Percentiles rank a stretch among this genome's conserved stretches.
These are phyloP conservation scores for Drosophila borealis DNA, from an alignment of 2,888 invertebrate species.

Conservation along the genomic window DNA sequence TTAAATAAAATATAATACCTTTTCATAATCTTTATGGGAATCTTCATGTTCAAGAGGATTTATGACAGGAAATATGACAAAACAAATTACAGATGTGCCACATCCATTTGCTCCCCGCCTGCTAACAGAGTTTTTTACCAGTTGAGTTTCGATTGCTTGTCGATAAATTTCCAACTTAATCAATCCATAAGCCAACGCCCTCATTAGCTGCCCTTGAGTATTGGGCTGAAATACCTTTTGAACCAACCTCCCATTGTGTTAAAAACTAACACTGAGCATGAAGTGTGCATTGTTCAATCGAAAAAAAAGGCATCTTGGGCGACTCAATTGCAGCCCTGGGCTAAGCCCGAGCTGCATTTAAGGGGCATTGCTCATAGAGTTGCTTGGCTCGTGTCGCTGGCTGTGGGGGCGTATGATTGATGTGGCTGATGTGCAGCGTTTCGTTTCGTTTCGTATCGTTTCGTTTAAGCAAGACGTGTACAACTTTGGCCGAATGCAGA, in stretches of 20 bases:
- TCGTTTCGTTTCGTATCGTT: conserved; percentile 18
- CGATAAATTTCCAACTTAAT: background rate
- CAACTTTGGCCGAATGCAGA: conserved; percentile 49
- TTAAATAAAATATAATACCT: no score
- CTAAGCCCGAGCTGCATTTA: conserved; percentile 36
- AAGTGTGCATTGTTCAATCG: conserved; percentile 10
- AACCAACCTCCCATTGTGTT: conserved; percentile 11
- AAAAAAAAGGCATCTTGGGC: conserved; percentile 9
- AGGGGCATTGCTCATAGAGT: conserved; percentile 40
- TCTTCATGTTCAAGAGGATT: no score
- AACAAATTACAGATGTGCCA: background rate
- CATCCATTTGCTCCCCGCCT: background rate
- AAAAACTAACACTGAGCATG: conserved; percentile 3
- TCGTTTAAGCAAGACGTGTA: conserved; percentile 45
- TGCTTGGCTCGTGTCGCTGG: conserved; percentile 53
- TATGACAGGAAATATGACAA: no score
- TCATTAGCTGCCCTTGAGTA: conserved; percentile 9
- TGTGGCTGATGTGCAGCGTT: conserved; percentile 63
- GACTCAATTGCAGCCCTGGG: conserved; percentile 42
- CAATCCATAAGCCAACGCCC: conserved; percentile 8
- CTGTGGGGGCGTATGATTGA: conserved; percentile 67
- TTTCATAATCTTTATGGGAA: no score
- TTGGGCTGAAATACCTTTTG: background rate
- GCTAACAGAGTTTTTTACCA: background rate
- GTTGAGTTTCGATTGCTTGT: background rate